These are phyloP conservation scores for Carpatolechia fugitivella DNA, from an alignment of 2,888 invertebrate species.

Conservation along the genomic window DNA sequence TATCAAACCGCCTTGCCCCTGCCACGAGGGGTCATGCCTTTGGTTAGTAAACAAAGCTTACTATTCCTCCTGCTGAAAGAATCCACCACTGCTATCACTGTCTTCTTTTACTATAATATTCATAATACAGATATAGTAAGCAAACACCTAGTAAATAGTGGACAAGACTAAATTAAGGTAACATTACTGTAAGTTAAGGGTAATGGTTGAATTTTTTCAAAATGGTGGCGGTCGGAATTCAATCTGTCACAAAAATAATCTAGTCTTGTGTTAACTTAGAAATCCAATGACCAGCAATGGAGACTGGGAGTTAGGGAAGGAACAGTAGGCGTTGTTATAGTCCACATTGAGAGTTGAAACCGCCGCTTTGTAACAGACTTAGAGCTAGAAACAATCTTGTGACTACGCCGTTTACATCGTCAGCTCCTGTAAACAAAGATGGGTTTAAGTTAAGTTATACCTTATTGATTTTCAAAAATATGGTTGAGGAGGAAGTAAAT, in stretches of 20 bases:
- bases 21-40: background rate
- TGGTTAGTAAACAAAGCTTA: slow-evolving; percentile 7
- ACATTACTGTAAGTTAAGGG: too few species aligned
- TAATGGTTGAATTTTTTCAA: too few species aligned
- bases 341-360: background rate
- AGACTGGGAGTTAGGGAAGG: background rate
- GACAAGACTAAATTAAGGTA: too few species aligned
- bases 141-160: too few species aligned
- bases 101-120: too few species aligned
- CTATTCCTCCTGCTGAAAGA: background rate
- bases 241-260: too few species aligned
- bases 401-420: slow-evolving; percentile 72
- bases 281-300: background rate
- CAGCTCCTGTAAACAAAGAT: slow-evolving; percentile 66
- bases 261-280: too few species aligned
- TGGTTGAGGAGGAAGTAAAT: too few species aligned
- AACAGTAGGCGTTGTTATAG: slow-evolving; percentile 7
- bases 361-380: slow-evolving; percentile 40
- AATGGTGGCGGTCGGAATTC: too few species aligned
- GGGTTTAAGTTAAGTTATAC: too few species aligned
- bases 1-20: slow-evolving; percentile 2
- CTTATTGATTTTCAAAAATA: too few species aligned
- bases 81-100: background rate
- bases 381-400: slow-evolving; percentile 51
- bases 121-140: too few species aligned